phyloP scores from a whole-genome alignment of 2,113 vertebrate species.

The Electrona antarctica region DNA sequence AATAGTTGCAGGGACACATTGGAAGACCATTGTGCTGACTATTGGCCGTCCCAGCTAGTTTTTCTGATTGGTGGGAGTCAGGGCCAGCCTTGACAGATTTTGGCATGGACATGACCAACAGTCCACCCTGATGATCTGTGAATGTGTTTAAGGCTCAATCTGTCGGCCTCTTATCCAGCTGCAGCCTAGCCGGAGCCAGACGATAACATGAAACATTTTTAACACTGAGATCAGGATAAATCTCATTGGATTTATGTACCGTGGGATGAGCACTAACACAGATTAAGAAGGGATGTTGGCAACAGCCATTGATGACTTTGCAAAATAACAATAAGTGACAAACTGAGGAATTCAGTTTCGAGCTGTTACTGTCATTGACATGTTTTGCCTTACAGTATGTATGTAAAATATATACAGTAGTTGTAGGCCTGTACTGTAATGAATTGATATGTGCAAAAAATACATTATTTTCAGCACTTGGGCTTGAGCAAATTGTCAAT shows the following conservation, averaged over 20 bases:
- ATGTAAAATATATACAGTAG: too few species aligned
- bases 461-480: too few species aligned
- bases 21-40: neutral
- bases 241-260: neutral
- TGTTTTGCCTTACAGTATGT: too few species aligned
- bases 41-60: neutral
- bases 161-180: neutral
- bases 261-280: neutral
- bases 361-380: too few species aligned
- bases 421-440: too few species aligned
- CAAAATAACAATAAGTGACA: neutral
- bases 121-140: neutral
- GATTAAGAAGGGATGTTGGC: neutral
- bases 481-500: too few species aligned
- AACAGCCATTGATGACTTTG: conserved; percentile 1
- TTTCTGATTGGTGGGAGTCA: neutral
- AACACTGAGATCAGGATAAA: neutral
- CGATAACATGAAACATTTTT: neutral
- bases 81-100: too few species aligned
- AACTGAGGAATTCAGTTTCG: conserved; percentile 7
- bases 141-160: neutral
- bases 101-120: too few species aligned
- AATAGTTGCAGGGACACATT: neutral
- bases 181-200: neutral
- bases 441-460: too few species aligned